Base-by-base conservation (phyloP, 2,113 vertebrate genomes). In the Oryzias javanicus region DNA sequence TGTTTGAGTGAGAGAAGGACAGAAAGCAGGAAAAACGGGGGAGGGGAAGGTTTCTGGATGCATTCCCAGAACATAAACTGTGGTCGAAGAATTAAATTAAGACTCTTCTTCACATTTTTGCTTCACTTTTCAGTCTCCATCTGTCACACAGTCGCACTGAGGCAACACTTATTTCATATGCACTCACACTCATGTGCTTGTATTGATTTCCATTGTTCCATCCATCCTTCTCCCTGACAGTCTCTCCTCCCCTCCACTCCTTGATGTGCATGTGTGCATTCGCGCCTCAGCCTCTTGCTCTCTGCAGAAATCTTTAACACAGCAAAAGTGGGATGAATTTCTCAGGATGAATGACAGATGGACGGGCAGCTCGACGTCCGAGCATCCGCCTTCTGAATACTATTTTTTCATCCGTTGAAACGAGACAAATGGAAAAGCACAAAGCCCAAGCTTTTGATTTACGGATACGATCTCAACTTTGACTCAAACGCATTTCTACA, bases 201-300 rank as follows among this genome's bases (percentile, higher is more conserved):
- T 55, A 79, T 77, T 81, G 82, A 84, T 81, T 81, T 79, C 57
- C 70, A 79, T 81, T 79, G 76, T 81, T 76, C 58, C 57, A 60
- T 69, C 67, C 78, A 79, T 81, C 82, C 78, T 69, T 81, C 78
- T 81, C 65, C 42, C 72, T 77, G 79, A 84, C 72, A 79, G 54
- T 68, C 59, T 64, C 66, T 68, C 71, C 78, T 76, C 71, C 75
- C 68, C 35, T 76, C 62, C 63, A 76, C 70, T 72, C 64, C 56
- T 51, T 6, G 1, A 18, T 35, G 65, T 19, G 54, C 0, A 45
- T 0, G 25, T 4, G 47, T 1, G 0, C 35, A 60, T 77, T 65
- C 60, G 74, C 71, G 49, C 58, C 60, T 68, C 29, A 15, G 56
- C 55, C 53, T 62, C 60, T 73, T 73, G 71, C 69, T 63, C 52